Base-by-base conservation (phyloP, 2,888 invertebrate genomes). In the Drosophila paramelanica region DNA sequence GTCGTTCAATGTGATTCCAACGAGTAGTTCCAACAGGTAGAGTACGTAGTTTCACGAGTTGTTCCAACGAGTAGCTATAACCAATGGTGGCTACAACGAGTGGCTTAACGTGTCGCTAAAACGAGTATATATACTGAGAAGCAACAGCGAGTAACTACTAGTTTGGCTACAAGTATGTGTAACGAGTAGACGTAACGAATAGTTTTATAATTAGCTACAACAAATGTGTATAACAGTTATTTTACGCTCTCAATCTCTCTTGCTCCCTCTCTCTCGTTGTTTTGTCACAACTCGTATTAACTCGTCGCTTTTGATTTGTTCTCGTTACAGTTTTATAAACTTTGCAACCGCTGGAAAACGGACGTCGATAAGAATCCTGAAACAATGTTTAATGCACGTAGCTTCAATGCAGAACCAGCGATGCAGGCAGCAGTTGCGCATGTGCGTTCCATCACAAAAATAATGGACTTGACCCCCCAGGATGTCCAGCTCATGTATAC, bases 281-380 rank as follows among this genome's bases (percentile, higher is more conserved):
- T 8, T 8, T 3, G 31, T 8, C 10, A 31, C 31, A 31, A 8
- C 3, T 31, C 31, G 10, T 3, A 31, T 3, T 31, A 8, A 31
- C 31, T 31, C 31, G 31, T 17, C 10, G 39, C 14, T 10, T 10
- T 45, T 23, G 14, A 27, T 10, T 25, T 5, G 13, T 47, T 45
- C 62, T 64, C 66, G 66, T 94, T 94, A 89, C 93, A 96, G 96
- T 96, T 96, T 93, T 96, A 96, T 93, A 96, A 96, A 93, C 93
- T 94, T 79, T 96, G 96, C 93, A 93, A 93, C 84, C 94, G 94
- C 90, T 96, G 96, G 96, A 93, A 93, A 91, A 93, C 92, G 88
- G 94, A 95, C 92, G 94, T 96, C 74, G 94, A 96, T 91, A 94
- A 94, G 90, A 96, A 96, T 93, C 94, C 94, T 61, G 92, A 93